A percentile compares a stretch with the other conserved stretches of the same genome.
Evolutionary conservation across 2,888 invertebrate genomes (phyloP).

Genomic region (Xanthia icteritia): DNA sequence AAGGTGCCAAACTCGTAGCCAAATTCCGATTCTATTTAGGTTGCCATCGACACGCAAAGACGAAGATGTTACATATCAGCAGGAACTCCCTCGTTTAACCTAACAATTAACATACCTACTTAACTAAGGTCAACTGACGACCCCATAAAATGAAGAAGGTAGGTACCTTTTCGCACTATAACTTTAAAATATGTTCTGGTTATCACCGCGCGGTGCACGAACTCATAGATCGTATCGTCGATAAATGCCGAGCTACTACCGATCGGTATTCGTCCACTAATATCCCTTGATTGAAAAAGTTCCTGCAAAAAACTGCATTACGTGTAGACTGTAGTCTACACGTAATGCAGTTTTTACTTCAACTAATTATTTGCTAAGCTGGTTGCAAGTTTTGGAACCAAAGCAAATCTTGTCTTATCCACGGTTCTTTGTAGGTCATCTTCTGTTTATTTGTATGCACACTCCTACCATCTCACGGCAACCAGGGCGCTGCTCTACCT

Average conservation of each 20-base stretch:
- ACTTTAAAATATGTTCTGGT: slow-evolving; percentile 18
- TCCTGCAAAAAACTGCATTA: too few relatives aligned
- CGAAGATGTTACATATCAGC: background rate
- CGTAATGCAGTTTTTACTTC: slow-evolving; percentile 13
- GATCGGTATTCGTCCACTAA: slow-evolving; percentile 31
- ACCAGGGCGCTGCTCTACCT: background rate
- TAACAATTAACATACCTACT: background rate
- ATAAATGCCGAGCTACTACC: slow-evolving; percentile 30
- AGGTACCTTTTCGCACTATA: background rate
- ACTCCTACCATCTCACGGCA: background rate
- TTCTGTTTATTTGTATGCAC: background rate
- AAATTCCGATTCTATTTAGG: background rate
- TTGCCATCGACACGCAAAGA: background rate
- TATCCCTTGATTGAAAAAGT: slow-evolving; percentile 47
- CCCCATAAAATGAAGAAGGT: background rate
- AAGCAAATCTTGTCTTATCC: background rate
- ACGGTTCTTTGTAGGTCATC: background rate
- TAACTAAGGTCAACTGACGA: background rate
- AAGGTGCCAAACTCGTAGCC: background rate
- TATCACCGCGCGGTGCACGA: slow-evolving; percentile 11
- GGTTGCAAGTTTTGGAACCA: background rate
- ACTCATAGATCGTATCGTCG: slow-evolving; percentile 30
- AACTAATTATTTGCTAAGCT: slow-evolving; percentile 14
- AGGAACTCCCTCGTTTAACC: background rate
- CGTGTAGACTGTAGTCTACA: background rate